These are phyloP conservation scores for Drosophila rufa DNA, from an alignment of 1,140 invertebrate species.

Conservation along the genomic window DNA sequence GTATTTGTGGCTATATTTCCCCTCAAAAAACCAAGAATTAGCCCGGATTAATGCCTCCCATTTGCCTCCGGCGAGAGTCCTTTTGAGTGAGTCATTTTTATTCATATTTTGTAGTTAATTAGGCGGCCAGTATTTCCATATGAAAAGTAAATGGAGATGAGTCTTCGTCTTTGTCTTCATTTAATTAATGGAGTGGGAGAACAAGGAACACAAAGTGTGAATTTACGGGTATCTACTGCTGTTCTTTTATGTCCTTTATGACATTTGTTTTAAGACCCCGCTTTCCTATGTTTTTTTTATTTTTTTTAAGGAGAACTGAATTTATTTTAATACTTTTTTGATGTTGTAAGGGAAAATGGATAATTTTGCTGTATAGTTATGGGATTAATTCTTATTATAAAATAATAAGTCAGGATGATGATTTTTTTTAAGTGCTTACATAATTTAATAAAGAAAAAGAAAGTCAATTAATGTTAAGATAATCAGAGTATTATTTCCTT, in stretches of 20 bases:
- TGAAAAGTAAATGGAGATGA: constrained; percentile 37
- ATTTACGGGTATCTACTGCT: background rate
- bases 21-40: background rate
- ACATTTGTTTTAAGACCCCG: background rate
- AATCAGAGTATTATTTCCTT: too few species aligned
- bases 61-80: constrained; percentile 27
- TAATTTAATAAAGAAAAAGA: too few species aligned
- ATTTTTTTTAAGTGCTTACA: too few species aligned
- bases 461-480: too few species aligned
- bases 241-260: background rate
- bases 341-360: background rate
- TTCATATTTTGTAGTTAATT: constrained; percentile 60
- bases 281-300: background rate
- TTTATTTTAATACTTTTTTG: background rate
- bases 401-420: too few species aligned
- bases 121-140: constrained; percentile 25
- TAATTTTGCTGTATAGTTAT: too few species aligned
- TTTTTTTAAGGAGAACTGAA: background rate
- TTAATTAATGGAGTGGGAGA: constrained; percentile 17
- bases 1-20: background rate
- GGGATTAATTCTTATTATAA: too few species aligned
- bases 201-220: too few species aligned
- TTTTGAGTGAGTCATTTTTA: constrained; percentile 47
- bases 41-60: constrained; percentile 27
- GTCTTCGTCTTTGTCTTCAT: constrained; percentile 23